Conservation (phyloP, 2,797 vertebrate genomes). For the Rachycentron canadum region DNA sequence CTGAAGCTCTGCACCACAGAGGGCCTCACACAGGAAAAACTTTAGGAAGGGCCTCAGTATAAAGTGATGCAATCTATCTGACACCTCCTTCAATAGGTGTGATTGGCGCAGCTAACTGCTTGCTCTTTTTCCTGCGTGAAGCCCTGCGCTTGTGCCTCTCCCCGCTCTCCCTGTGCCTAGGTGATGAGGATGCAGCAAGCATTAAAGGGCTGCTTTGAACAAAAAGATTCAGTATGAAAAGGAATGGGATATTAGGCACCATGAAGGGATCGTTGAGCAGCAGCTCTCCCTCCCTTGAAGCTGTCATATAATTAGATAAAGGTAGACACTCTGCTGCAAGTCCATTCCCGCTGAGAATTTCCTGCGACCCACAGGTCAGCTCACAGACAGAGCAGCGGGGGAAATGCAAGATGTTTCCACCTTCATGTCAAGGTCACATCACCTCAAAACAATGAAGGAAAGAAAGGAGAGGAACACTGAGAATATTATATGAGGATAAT, state of each 20-base stretch:
- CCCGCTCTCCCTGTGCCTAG: constrained; percentile 35
- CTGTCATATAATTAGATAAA: constrained; percentile 83
- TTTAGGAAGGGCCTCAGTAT: constrained; percentile 56
- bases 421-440: constrained; percentile 78
- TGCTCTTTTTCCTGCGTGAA: constrained; percentile 35
- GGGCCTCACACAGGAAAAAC: constrained; percentile 43
- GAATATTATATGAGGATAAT: constrained; percentile 58
- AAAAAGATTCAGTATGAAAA: constrained; percentile 81
- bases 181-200: constrained; percentile 65
- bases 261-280: constrained; percentile 54
- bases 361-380: constrained; percentile 62
- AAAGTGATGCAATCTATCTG: constrained; percentile 73
- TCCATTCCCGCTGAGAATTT: constrained; percentile 68
- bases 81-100: constrained; percentile 69
- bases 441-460: constrained; percentile 56
- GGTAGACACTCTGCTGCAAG: constrained; percentile 66
- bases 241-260: constrained; percentile 79
- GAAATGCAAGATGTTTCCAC: constrained; percentile 55
- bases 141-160: constrained; percentile 14
- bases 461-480: constrained; percentile 18
- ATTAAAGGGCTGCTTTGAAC: constrained; percentile 81
- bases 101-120: constrained; percentile 55
- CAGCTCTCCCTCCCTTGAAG: constrained; percentile 73
- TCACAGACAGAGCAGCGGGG: constrained; percentile 40
- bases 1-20: constrained; percentile 22